A percentile compares a stretch with the other conserved stretches of the same genome.
Conservation (phyloP, 2,113 vertebrate species). For the Indicator indicator region DNA sequence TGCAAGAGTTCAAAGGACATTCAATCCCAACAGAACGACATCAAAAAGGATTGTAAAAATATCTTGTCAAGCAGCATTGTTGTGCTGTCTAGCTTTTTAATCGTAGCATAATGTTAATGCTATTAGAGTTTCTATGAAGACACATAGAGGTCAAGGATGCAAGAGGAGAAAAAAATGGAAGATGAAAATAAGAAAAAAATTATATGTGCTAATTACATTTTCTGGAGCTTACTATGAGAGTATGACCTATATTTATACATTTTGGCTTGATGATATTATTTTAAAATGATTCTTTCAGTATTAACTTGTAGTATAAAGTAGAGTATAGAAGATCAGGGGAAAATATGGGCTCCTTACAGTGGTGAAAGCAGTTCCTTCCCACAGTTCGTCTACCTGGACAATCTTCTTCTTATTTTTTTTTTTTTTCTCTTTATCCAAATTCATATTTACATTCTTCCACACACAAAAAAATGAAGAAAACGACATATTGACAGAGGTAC, state of each 20-base stretch:
- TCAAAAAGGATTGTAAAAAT: slow-evolving; percentile 76
- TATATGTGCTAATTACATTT: slow-evolving; percentile 70
- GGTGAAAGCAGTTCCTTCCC: neutral
- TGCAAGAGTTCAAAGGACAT: slow-evolving; percentile 75
- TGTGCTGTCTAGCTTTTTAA: slow-evolving; percentile 76
- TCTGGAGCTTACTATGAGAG: slow-evolving; percentile 56
- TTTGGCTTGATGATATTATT: slow-evolving; percentile 47
- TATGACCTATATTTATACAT: slow-evolving; percentile 35
- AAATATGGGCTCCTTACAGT: neutral
- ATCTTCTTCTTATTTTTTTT: too few relatives aligned
- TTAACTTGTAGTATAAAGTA: neutral
- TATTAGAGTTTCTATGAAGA: slow-evolving; percentile 74
- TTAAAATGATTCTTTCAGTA: slow-evolving; percentile 44
- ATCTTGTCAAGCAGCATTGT: slow-evolving; percentile 73
- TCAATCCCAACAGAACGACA: slow-evolving; percentile 84
- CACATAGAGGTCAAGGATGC: slow-evolving; percentile 70
- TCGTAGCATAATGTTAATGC: slow-evolving; percentile 71
- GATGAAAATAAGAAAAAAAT: slow-evolving; percentile 24
- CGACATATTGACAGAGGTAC: neutral
- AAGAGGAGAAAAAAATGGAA: neutral
- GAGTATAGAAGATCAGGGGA: neutral
- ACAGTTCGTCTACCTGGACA: neutral
- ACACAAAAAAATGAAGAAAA: neutral
- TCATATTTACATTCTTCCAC: neutral
- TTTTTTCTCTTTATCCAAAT: neutral